Base-by-base conservation (phyloP, 2,888 invertebrate species). In the Bibio marci region DNA sequence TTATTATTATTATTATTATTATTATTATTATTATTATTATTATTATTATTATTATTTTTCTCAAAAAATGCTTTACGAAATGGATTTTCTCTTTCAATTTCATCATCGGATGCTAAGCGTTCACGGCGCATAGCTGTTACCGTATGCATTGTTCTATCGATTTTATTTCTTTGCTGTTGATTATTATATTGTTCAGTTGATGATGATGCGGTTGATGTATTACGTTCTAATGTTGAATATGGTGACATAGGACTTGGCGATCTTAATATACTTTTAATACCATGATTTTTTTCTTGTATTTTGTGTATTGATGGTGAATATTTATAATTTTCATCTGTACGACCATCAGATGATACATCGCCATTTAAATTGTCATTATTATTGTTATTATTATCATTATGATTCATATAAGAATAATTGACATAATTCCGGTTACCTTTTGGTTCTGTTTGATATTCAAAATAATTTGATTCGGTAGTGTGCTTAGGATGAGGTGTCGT, bases 81-180 rank as follows among this genome's bases (percentile, higher is more conserved):
- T 18, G 62, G 62, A 51, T 62, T 62, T 32, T 62, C 62, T 2
- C 55, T 52, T 40, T 61, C 61, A 39, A 59, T 54, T 50, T 62
- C 60, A 28, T 47, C 47, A 13, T 46, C 43, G 8, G 51, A 49
- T 4, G 49, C 37, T 5, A 44, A 31, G 30, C 41, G 44, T 42
- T 50, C 51, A 3, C 34, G 37, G 11, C 37, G 32, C 15, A 44
- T 40, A 1, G 47, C 41, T 0, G 58, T 55, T 1, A 59, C 54
- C 30, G 22, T 22, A 8, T 22, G 22, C 22, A 22, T 22, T 22
- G 22, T 8, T 6, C 22, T 4, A 22, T 22, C 22, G 8, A 6
- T 22, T 6, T 22, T 22, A 22, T 22, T 22, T 58, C n/a, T n/a
- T n/a, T n/a, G n/a, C n/a, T n/a, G n/a, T n/a, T n/a, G 55, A 11